phyloP scores from a whole-genome alignment of 2,797 vertebrate species.

The Artibeus jamaicensis region DNA sequence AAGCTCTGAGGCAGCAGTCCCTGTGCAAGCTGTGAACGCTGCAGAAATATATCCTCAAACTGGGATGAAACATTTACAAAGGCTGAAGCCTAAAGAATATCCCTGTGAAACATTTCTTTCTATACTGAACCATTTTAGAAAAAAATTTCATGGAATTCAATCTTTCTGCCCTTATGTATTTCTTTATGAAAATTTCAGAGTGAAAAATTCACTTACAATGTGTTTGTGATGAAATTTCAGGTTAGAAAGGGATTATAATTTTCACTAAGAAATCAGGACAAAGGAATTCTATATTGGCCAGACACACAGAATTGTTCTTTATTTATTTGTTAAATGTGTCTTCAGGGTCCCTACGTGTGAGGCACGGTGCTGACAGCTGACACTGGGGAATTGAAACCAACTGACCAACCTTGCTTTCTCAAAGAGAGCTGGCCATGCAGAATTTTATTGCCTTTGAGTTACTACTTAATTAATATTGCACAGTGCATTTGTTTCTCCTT shows the following conservation, averaged over 20 bases:
- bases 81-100: not conserved
- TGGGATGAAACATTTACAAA: not conserved
- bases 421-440: not conserved
- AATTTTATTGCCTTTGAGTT: slow-evolving; percentile 14
- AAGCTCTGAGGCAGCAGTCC: not conserved
- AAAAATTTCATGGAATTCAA: not conserved
- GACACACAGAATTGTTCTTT: not conserved
- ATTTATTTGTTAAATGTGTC: not conserved
- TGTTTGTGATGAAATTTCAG: not conserved
- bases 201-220: not conserved
- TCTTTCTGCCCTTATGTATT: not conserved
- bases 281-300: not conserved
- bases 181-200: not conserved
- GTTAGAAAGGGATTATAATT: not conserved
- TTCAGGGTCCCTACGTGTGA: not conserved
- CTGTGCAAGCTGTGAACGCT: not conserved
- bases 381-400: not conserved
- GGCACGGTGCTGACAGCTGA: not conserved
- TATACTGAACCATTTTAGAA: not conserved
- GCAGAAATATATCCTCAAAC: not conserved
- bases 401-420: not conserved
- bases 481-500: not conserved
- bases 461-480: not conserved
- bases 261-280: not conserved
- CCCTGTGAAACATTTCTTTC: not conserved